Evolutionary conservation across 1,140 invertebrate genomes (phyloP).

Genomic region (Drosophila parabipectinata): DNA sequence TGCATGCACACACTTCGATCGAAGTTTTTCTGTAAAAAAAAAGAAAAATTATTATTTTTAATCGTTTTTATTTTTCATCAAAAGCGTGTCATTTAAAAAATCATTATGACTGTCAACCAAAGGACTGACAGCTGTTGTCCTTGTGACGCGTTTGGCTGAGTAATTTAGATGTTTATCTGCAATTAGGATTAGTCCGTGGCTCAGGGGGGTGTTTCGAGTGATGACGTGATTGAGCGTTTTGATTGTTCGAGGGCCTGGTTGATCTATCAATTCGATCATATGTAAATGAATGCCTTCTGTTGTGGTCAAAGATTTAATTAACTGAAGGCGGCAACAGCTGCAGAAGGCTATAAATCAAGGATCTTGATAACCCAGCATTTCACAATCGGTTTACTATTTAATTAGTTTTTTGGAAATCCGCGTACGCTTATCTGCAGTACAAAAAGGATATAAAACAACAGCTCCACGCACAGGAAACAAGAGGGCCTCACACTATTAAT

Average conservation of each 20-base stretch:
- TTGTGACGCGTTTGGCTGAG: slow-evolving; percentile 44
- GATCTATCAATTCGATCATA: slow-evolving; percentile 78
- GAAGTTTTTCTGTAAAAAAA: slow-evolving; percentile 33
- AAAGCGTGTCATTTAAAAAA: slow-evolving; percentile 74
- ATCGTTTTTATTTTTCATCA: slow-evolving; percentile 58
- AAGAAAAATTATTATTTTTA: slow-evolving; percentile 70
- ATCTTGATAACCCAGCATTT: slow-evolving; percentile 1
- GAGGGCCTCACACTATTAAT: too few species aligned
- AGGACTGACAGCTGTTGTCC: slow-evolving; percentile 61
- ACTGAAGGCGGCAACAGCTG: slow-evolving; percentile 48
- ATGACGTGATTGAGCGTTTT: slow-evolving; percentile 58
- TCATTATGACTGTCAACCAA: slow-evolving; percentile 72
- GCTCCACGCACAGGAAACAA: too few species aligned
- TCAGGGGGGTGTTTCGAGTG: slow-evolving; percentile 39
- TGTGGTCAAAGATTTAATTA: slow-evolving; percentile 67
- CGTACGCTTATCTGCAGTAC: too few species aligned
- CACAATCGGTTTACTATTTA: neutral
- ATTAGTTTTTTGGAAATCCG: neutral
- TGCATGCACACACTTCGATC: slow-evolving; percentile 46
- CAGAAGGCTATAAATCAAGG: slow-evolving; percentile 16
- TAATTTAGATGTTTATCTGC: slow-evolving; percentile 77
- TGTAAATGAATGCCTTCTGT: slow-evolving; percentile 63
- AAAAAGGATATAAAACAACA: too few species aligned
- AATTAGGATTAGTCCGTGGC: slow-evolving; percentile 70
- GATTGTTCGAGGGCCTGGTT: slow-evolving; percentile 36